A percentile compares a stretch with the other conserved stretches of the same genome.
These are phyloP conservation scores for Eurystomus glaucurus DNA, from an alignment of 2,797 vertebrate species.

Conservation along the genomic window DNA sequence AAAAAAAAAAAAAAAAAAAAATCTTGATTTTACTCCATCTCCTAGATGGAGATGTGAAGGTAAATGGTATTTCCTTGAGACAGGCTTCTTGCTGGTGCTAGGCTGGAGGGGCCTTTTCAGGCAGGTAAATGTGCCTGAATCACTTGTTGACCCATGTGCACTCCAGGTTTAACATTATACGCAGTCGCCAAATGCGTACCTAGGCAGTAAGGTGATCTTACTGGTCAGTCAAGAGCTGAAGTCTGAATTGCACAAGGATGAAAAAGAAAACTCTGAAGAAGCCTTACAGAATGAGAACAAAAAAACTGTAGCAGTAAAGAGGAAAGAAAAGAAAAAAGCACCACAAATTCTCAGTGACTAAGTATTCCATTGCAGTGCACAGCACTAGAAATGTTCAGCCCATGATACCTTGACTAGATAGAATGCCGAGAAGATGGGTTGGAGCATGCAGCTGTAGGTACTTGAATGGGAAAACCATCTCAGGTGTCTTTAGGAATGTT, in stretches of 20 bases:
- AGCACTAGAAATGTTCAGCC: neutral
- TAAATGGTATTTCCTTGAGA: neutral
- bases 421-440: neutral
- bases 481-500: neutral
- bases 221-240: neutral
- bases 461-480: neutral
- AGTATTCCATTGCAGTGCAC: neutral
- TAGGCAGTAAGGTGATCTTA: neutral
- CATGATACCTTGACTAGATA: neutral
- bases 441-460: neutral
- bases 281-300: neutral
- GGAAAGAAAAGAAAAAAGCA: too few relatives aligned
- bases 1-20: neutral
- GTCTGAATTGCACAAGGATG: neutral
- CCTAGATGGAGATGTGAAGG: neutral
- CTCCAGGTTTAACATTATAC: neutral
- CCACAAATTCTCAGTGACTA: neutral
- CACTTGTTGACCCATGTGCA: accelerated
- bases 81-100: neutral
- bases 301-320: neutral
- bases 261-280: neutral
- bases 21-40: neutral
- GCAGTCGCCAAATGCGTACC: neutral
- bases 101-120: neutral
- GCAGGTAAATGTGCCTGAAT: neutral